These are phyloP conservation scores for Calonectris borealis DNA, from an alignment of 2,113 vertebrate species.

Conservation along the genomic window DNA sequence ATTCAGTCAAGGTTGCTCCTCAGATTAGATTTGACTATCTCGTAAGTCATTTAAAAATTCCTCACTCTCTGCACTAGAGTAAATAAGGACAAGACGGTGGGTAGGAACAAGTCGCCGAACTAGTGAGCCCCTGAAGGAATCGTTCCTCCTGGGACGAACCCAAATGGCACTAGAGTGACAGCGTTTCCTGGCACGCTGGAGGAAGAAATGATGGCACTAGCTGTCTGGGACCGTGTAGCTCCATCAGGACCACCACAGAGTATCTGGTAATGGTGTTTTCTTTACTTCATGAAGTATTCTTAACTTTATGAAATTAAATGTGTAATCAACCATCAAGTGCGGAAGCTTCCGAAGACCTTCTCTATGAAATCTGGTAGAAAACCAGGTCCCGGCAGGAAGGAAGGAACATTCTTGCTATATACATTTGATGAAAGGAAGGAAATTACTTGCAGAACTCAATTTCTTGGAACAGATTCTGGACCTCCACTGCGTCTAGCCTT, in stretches of 20 bases:
- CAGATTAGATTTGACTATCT: not conserved
- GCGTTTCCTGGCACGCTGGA: not conserved
- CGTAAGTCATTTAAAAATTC: not conserved
- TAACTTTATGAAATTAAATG: not conserved
- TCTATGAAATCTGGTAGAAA: not conserved
- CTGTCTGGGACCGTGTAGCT: not conserved
- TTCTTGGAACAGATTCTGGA: not conserved
- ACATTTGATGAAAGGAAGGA: not conserved
- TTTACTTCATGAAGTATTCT: not conserved
- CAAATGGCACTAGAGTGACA: not conserved
- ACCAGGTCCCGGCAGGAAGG: not conserved
- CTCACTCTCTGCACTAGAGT: not conserved
- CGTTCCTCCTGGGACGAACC: not conserved
- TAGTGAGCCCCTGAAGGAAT: not conserved
- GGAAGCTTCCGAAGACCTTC: not conserved
- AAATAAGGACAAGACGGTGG: not conserved
- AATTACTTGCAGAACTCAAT: not conserved
- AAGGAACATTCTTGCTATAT: not conserved
- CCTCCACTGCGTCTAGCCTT: not conserved
- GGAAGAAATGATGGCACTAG: not conserved
- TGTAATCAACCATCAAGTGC: not conserved
- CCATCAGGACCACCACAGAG: not conserved
- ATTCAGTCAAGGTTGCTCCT: not conserved
- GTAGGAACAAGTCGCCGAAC: not conserved
- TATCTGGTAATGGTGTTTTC: not conserved